A percentile compares a stretch with the other conserved stretches of the same genome.
These are phyloP conservation scores for Echinarachnius parma DNA, from an alignment of 53 echinoderm and acorn worm genomes.

Conservation along the genomic window DNA sequence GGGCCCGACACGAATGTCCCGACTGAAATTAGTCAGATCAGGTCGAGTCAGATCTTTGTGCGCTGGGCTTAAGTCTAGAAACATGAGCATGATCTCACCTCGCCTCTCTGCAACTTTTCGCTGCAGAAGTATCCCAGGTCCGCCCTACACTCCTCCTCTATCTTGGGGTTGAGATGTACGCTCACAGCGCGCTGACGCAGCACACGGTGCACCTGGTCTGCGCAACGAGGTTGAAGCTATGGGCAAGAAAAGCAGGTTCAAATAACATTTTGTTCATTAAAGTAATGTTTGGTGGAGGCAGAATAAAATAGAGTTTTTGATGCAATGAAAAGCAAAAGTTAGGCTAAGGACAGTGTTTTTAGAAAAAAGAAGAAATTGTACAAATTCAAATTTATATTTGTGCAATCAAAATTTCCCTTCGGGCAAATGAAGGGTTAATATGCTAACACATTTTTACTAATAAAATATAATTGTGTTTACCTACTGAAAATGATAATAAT, in stretches of 20 bases:
- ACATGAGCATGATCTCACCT: constrained; percentile 38
- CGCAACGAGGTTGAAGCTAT: constrained; percentile 68
- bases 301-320: no score
- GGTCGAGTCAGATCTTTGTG: neutral
- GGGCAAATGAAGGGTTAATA: no score
- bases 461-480: no score
- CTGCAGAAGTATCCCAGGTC: constrained; percentile 68
- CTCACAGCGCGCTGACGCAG: constrained; percentile 83
- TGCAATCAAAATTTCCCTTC: no score
- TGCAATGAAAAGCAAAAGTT: no score
- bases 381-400: no score
- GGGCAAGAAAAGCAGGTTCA: neutral
- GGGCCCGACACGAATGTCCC: neutral
- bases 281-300: no score
- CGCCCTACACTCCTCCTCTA: constrained; percentile 66
- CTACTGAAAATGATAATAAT: no score
- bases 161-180: constrained; percentile 83
- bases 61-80: neutral
- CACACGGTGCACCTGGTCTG: constrained; percentile 82
- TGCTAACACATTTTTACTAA: no score
- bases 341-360: no score
- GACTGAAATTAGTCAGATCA: neutral
- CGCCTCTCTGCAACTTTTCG: constrained; percentile 65
- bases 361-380: no score
- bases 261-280: no score